Evolutionary conservation across 2,797 vertebrate genomes (phyloP).

Genomic region (Numenius phaeopus): DNA sequence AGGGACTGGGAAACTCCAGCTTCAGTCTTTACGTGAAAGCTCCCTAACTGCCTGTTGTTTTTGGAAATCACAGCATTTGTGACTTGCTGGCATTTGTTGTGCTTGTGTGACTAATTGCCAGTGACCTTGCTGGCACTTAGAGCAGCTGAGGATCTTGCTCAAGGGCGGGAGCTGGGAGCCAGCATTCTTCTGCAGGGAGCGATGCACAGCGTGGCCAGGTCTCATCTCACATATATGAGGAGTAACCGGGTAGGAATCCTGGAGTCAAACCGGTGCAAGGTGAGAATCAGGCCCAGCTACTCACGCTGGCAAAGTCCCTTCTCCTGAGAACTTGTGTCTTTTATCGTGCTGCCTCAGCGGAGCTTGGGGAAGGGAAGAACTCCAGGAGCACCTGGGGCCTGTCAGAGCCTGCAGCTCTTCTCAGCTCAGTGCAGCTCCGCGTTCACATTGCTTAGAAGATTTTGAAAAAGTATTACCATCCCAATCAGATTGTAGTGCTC

Average conservation of each 20-base stretch:
- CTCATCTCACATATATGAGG: not conserved
- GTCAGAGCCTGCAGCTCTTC: not conserved
- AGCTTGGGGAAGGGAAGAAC: not conserved
- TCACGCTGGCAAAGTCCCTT: not conserved
- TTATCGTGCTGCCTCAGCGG: accelerated
- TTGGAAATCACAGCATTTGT: not conserved
- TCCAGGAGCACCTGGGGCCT: not conserved
- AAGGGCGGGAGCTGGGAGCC: not conserved
- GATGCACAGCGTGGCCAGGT: accelerated
- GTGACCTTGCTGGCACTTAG: not conserved
- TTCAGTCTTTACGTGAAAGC: accelerated
- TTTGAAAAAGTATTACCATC: not conserved
- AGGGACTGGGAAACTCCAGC: not conserved
- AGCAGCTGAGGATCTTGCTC: not conserved
- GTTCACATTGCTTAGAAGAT: not conserved
- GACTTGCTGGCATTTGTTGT: not conserved
- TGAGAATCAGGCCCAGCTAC: not conserved
- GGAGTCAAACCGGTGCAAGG: not conserved
- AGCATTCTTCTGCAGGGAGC: not conserved
- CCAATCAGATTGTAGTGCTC: not conserved
- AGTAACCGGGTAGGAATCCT: not conserved
- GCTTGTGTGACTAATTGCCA: not conserved
- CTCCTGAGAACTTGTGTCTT: not conserved
- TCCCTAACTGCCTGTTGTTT: accelerated
- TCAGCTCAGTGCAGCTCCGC: not conserved